Percentiles rank a stretch among this genome's conserved stretches.
These are phyloP conservation scores for Lepidocyrtoides sp. DNA, from an alignment of 2,888 invertebrate species.

Conservation along the genomic window DNA sequence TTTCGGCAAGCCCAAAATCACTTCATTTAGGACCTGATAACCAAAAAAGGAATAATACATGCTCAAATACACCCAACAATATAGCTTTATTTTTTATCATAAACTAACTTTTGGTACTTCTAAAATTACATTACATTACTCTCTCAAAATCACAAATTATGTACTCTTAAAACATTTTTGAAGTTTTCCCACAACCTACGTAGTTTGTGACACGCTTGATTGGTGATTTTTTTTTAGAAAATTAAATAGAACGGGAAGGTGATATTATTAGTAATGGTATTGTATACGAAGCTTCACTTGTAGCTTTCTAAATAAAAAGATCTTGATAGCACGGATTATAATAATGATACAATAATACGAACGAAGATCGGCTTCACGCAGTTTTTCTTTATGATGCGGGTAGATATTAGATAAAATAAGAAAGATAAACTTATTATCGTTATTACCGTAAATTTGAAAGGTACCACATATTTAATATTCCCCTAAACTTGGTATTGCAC, in stretches of 20 bases:
- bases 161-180: background rate
- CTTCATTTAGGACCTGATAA: too few species aligned
- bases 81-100: too few species aligned
- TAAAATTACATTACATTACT: too few species aligned
- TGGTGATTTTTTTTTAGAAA: constrained; percentile 6
- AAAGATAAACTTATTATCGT: background rate
- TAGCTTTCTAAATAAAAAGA: constrained; percentile 15
- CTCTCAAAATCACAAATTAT: too few species aligned
- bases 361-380: background rate
- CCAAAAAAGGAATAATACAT: too few species aligned
- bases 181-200: constrained; percentile 55
- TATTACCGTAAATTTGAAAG: constrained; percentile 13
- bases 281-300: background rate
- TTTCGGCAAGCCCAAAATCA: too few species aligned
- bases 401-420: background rate
- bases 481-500: too few species aligned
- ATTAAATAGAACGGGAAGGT: constrained; percentile 38
- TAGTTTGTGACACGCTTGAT: constrained; percentile 36
- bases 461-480: background rate
- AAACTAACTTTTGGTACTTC: too few species aligned
- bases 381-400: background rate
- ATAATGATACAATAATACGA: background rate
- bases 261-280: background rate
- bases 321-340: too few species aligned
- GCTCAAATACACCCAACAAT: too few species aligned